Base-by-base conservation (phyloP, 2,797 vertebrate genomes). In the Astyanax mexicanus region DNA sequence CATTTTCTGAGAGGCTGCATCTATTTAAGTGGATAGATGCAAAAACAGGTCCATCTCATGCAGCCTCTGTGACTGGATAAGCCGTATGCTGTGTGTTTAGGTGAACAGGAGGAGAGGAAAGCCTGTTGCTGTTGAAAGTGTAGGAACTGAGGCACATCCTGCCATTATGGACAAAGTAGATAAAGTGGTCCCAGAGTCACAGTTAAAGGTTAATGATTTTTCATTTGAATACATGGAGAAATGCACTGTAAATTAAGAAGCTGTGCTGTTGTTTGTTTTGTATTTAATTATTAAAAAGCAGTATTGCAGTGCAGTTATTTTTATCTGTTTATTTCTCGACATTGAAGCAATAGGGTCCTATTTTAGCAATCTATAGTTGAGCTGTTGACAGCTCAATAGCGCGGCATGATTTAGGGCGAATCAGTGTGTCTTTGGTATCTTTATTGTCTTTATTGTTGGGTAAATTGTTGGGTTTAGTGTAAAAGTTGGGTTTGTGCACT, bases 1-100 rank as follows among this genome's bases (percentile, higher is more conserved):
- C 72, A 79, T 78, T 80, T 76, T 73, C 19, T 32, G 58, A 64
- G 68, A 66, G 58, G 44, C 77, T 19, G 55, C 62, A 10, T 69
- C 72, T 72, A 76, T 71, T n/a, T 81, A 67, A 79, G 79, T 47
- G 55, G 55, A 75, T 60, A 62, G 66, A 72, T 47, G 47, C 27
- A 54, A 69, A 62, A n/a, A 45, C 44, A 54, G 44, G 40, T 73
- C 40, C 45, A n/a, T 57, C 21, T 70, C 40, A n/a, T 17, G 15
- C 25, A 32, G 54, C 27, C 13, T 57, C 23, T 29, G 55, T 29
- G 27, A 57, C 54, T 32, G 6, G 25, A 11, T 58, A 58, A 58
- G 55, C 55, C 32, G 1, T 58, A 37, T 58, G 29, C 4, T 37
- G 55, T 58, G 29, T 7, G 17, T 37, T 58, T 35, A 37, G 32